phyloP scores from a whole-genome alignment of 1,140 invertebrate species.

The Epicauta chinensis region DNA sequence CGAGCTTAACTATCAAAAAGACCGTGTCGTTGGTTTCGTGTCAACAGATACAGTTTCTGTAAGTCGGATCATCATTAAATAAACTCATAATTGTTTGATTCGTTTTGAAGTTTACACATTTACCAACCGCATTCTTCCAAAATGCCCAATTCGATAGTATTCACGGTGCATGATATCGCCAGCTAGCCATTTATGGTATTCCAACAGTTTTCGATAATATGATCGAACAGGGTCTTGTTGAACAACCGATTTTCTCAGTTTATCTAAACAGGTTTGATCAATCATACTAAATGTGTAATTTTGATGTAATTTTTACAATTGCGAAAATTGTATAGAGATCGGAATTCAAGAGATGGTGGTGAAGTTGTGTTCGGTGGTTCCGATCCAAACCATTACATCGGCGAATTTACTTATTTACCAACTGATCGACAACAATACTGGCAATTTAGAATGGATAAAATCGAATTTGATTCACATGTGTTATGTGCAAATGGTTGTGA shows the following conservation, averaged over 20 bases:
- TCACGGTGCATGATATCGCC: slow-evolving; percentile 82
- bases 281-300: too few species aligned
- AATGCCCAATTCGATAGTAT: slow-evolving; percentile 98
- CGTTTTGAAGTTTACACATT: too few species aligned
- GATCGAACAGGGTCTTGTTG: slow-evolving; percentile 77
- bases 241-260: slow-evolving; percentile 87
- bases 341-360: slow-evolving; percentile 68
- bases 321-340: slow-evolving; percentile 85
- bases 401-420: slow-evolving; percentile 86
- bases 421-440: slow-evolving; percentile 89
- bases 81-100: not conserved
- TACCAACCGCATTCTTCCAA: too few species aligned
- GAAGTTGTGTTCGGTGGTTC: slow-evolving; percentile 94
- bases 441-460: slow-evolving; percentile 91
- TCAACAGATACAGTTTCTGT: slow-evolving; percentile 82
- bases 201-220: slow-evolving; percentile 92
- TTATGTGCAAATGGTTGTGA: slow-evolving; percentile 73
- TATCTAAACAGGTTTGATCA: slow-evolving; percentile 61
- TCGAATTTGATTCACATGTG: slow-evolving; percentile 52
- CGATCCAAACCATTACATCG: slow-evolving; percentile 83
- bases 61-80: slow-evolving; percentile 36
- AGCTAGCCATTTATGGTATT: slow-evolving; percentile 87
- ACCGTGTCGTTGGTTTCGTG: slow-evolving; percentile 90
- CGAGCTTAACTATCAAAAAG: slow-evolving; percentile 91
- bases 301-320: too few species aligned